Percentiles rank a stretch among this genome's conserved stretches.
phyloP scores from a whole-genome alignment of 2,113 vertebrate genomes.

The Oncorhynchus keta region DNA sequence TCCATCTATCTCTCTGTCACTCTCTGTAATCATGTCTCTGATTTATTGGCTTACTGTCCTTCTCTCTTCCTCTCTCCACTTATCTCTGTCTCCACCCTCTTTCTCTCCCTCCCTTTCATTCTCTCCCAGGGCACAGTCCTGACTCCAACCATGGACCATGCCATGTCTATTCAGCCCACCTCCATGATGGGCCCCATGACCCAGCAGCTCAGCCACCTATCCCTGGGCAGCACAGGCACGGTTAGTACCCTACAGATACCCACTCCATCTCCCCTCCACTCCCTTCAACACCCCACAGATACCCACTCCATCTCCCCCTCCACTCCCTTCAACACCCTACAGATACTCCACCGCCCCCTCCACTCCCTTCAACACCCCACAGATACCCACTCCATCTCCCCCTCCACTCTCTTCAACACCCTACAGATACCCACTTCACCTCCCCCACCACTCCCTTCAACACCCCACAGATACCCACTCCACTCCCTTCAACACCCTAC shows the following conservation, averaged over 20 bases:
- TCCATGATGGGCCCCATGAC: constrained; percentile 86
- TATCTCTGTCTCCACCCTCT: neutral
- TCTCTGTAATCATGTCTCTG: neutral
- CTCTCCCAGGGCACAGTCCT: constrained; percentile 80
- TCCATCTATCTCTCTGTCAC: neutral
- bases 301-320: neutral
- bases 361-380: neutral
- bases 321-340: neutral
- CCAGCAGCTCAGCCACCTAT: constrained; percentile 89
- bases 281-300: neutral
- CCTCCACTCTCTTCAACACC: neutral
- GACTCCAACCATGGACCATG: constrained; percentile 84
- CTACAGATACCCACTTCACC: neutral
- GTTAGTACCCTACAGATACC: constrained; percentile 62
- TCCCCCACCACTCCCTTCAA: neutral
- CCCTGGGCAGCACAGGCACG: constrained; percentile 82
- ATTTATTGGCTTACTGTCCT: neutral
- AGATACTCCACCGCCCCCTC: neutral
- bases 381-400: neutral
- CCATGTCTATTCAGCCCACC: constrained; percentile 87
- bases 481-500: neutral
- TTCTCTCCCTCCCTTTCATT: neutral
- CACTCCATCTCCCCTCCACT: neutral
- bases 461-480: neutral
- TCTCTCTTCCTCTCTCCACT: neutral